Percentiles rank a stretch among this genome's conserved stretches.
These are phyloP conservation scores for Mareca strepera DNA, from an alignment of 2,797 vertebrate species.

Conservation along the genomic window DNA sequence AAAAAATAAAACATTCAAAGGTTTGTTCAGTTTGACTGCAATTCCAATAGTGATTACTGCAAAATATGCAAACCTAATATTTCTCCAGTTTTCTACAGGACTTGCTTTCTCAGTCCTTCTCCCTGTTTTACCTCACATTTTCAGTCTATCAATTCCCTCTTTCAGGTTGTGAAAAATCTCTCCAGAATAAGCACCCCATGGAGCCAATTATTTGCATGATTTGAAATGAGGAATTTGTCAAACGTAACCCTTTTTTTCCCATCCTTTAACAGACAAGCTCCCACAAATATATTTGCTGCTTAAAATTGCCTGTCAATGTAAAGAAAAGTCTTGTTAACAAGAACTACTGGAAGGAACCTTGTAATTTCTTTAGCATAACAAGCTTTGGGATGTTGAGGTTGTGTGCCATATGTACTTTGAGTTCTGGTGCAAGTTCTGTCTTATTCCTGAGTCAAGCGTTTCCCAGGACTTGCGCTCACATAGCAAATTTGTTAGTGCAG, in stretches of 20 bases:
- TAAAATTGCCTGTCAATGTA: neutral
- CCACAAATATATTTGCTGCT: slow-evolving; percentile 21
- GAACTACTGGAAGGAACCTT: neutral
- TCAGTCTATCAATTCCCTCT: neutral
- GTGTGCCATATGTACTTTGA: neutral
- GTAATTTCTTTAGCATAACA: neutral
- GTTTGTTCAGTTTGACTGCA: neutral
- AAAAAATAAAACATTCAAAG: neutral
- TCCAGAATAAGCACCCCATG: slow-evolving; percentile 38
- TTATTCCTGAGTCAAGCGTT: neutral
- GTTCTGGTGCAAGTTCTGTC: neutral
- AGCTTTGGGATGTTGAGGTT: neutral
- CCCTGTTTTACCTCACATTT: neutral
- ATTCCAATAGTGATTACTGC: neutral
- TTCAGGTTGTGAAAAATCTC: slow-evolving; percentile 35
- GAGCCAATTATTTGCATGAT: slow-evolving; percentile 64
- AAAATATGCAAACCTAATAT: neutral
- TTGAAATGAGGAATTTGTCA: slow-evolving; percentile 60
- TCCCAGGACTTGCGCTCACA: neutral
- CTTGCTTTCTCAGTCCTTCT: neutral
- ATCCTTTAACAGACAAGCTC: slow-evolving; percentile 16
- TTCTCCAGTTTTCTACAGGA: neutral
- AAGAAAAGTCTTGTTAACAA: slow-evolving; percentile 22
- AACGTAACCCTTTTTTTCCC: slow-evolving; percentile 6
- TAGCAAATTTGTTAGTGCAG: neutral